Evolutionary conservation across 2,888 invertebrate genomes (phyloP).

Genomic region (Acanthosepion pharaonis): DNA sequence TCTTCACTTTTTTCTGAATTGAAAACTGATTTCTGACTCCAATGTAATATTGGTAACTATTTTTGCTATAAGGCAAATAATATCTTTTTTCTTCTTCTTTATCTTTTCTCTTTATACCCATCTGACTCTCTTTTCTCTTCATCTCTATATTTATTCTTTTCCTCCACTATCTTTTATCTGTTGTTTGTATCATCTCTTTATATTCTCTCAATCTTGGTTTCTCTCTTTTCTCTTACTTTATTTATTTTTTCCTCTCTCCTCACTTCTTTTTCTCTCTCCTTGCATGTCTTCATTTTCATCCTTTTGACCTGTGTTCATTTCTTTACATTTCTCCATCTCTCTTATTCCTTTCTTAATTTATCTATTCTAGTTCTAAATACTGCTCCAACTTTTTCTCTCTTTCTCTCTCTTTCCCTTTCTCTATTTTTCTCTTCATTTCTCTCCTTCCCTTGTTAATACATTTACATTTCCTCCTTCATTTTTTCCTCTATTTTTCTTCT

Average conservation of each 20-base stretch:
- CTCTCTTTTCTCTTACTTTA: background rate
- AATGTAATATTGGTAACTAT: too few species aligned
- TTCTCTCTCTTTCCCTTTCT: background rate
- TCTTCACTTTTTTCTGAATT: too few species aligned
- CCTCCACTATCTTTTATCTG: background rate
- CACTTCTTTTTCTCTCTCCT: background rate
- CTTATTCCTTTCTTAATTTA: background rate
- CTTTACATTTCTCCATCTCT: background rate
- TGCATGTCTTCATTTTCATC: background rate
- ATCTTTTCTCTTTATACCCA: background rate
- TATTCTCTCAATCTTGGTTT: background rate
- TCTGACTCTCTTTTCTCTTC: background rate
- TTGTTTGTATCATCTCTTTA: background rate
- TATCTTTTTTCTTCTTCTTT: background rate
- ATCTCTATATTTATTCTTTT: background rate
- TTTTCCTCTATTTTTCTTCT: background rate
- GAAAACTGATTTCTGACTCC: too few species aligned
- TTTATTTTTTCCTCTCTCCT: background rate
- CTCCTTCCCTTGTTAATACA: background rate
- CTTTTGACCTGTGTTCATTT: background rate
- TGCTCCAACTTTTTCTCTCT: background rate
- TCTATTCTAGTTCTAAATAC: background rate
- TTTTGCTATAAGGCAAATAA: too few species aligned
- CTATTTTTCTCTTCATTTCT: background rate
- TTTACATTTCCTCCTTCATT: too few species aligned